phyloP scores from a whole-genome alignment of 2,797 vertebrate genomes.

The Centroberyx gerrardi region DNA sequence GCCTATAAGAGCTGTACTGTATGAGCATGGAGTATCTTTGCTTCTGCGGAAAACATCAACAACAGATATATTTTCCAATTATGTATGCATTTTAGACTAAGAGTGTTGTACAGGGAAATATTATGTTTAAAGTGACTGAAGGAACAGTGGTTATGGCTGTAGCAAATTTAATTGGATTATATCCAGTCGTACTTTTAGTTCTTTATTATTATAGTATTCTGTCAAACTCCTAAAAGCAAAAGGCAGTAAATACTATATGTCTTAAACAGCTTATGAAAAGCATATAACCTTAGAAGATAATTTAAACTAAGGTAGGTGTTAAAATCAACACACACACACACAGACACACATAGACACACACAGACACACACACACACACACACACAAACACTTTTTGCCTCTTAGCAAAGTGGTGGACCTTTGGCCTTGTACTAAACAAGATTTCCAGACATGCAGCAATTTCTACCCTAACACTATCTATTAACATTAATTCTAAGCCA shows the following conservation, averaged over 20 bases:
- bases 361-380: constrained; percentile 40
- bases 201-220: background rate
- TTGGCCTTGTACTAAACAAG: background rate
- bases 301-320: too few species aligned
- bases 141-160: background rate
- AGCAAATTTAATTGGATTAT: background rate
- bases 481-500: background rate
- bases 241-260: constrained; percentile 4
- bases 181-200: background rate
- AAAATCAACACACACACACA: constrained; percentile 11
- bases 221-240: constrained; percentile 6
- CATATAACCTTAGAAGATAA: too few species aligned
- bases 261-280: background rate
- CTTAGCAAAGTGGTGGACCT: background rate
- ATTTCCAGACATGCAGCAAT: background rate
- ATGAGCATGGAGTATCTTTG: background rate
- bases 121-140: background rate
- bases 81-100: too few species aligned
- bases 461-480: background rate
- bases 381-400: background rate
- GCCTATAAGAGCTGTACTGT: background rate
- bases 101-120: too few species aligned
- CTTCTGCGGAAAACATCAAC: background rate
- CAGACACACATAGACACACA: constrained; percentile 33
- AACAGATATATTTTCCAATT: background rate